Conservation (phyloP, 2,113 vertebrate genomes). For the Spea multiplicata region DNA sequence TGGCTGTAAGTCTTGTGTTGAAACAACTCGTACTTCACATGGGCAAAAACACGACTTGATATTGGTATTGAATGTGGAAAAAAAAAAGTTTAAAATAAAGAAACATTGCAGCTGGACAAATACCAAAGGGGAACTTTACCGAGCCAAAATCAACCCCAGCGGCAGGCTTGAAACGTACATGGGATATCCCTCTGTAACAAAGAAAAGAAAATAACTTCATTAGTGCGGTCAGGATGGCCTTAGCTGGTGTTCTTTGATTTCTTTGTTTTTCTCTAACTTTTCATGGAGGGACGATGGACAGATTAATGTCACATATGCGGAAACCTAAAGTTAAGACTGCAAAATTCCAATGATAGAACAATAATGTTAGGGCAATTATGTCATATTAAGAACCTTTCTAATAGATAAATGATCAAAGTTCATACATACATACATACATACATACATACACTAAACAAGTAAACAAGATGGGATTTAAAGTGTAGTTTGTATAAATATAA, state of each 20-base stretch:
- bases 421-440: too few species aligned
- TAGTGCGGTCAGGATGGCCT: background rate
- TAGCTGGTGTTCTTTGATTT: background rate
- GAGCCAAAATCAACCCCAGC: slow-evolving; percentile 53
- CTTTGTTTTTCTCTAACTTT: background rate
- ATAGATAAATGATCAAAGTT: too few species aligned
- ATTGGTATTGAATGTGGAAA: slow-evolving; percentile 31
- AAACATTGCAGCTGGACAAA: slow-evolving; percentile 59
- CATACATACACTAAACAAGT: too few species aligned
- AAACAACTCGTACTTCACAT: slow-evolving; percentile 37
- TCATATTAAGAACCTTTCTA: too few species aligned
- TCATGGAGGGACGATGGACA: too few species aligned
- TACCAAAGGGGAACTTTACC: slow-evolving; percentile 13
- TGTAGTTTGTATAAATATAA: too few species aligned
- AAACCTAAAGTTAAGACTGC: too few species aligned
- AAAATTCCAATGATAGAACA: too few species aligned
- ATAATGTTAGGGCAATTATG: too few species aligned
- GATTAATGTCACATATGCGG: too few species aligned
- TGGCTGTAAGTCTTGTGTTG: slow-evolving; percentile 27
- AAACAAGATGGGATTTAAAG: too few species aligned
- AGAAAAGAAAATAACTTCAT: slow-evolving; percentile 20
- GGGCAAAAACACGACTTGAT: slow-evolving; percentile 40
- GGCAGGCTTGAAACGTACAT: slow-evolving; percentile 38
- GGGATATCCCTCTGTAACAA: slow-evolving; percentile 40
- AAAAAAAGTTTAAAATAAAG: slow-evolving; percentile 9